Percentiles rank a stretch among this genome's conserved stretches.
Evolutionary conservation across 2,797 vertebrate genomes (phyloP).

Genomic region (Diplodus sargus): DNA sequence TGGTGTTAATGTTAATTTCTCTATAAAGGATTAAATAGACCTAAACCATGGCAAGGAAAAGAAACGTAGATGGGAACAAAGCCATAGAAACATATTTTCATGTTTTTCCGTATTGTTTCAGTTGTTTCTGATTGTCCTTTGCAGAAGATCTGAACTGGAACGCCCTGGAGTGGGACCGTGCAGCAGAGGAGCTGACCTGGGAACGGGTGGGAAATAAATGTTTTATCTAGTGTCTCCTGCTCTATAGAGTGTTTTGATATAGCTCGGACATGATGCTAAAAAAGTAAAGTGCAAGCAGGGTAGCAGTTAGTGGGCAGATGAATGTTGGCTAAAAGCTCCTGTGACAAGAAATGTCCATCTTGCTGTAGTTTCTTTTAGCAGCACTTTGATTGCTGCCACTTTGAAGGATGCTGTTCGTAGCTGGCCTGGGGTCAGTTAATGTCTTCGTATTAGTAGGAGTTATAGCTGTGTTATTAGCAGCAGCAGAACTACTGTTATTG

Average conservation of each 20-base stretch:
- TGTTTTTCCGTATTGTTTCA: background rate
- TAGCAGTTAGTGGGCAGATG: background rate
- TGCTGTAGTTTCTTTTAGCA: background rate
- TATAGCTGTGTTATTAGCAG: background rate
- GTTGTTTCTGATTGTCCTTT: conserved; percentile 25
- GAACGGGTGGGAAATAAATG: conserved; percentile 88
- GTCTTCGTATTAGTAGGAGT: background rate
- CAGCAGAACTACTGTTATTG: background rate
- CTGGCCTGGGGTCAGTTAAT: background rate
- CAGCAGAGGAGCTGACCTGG: conserved; percentile 98
- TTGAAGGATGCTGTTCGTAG: background rate
- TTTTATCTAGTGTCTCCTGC: background rate
- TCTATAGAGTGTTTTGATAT: background rate
- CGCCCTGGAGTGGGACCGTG: conserved; percentile 96
- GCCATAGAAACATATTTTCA: background rate
- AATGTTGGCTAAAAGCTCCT: background rate
- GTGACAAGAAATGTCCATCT: background rate
- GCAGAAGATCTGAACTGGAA: conserved; percentile 99
- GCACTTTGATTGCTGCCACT: background rate
- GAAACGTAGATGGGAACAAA: background rate
- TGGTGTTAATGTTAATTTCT: conserved; percentile 1
- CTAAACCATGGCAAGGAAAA: background rate
- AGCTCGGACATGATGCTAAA: background rate
- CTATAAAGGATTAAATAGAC: background rate
- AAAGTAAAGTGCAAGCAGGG: background rate